These are phyloP conservation scores for Ammodramus savannarum DNA, from an alignment of 2,113 vertebrate genomes.

Conservation along the genomic window DNA sequence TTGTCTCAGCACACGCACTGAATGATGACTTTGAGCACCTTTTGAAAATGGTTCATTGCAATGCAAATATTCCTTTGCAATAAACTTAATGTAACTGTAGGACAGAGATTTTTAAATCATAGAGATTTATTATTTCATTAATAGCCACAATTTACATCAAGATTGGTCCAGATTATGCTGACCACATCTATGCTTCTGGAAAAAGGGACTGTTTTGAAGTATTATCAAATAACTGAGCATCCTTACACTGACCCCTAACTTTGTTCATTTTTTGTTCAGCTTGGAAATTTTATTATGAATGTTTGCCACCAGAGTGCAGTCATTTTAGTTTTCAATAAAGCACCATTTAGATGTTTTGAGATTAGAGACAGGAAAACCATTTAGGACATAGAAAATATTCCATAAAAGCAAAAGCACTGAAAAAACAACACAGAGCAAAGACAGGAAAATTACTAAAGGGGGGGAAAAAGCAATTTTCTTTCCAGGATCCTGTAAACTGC, in stretches of 20 bases:
- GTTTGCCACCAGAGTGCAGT: slow-evolving; percentile 24
- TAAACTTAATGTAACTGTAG: neutral
- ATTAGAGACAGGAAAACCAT: neutral
- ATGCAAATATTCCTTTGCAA: neutral
- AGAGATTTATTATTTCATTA: neutral
- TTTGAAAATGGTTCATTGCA: neutral
- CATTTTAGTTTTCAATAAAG: slow-evolving; percentile 44
- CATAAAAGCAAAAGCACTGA: neutral
- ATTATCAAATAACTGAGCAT: neutral
- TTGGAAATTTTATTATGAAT: slow-evolving; percentile 22
- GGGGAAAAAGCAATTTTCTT: neutral
- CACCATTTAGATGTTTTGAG: slow-evolving; percentile 1
- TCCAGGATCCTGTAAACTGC: neutral
- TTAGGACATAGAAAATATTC: neutral
- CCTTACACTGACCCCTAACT: neutral
- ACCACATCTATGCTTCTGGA: neutral
- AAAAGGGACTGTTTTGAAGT: neutral
- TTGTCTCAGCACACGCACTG: neutral
- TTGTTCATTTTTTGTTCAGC: neutral
- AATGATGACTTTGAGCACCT: neutral
- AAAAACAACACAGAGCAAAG: neutral
- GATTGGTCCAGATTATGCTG: neutral
- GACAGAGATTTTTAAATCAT: neutral
- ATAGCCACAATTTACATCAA: neutral
- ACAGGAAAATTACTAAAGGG: neutral